A percentile compares a stretch with the other conserved stretches of the same genome.
These are phyloP conservation scores for Hippocampus kuda DNA, from an alignment of 2,797 vertebrate genomes.

Conservation along the genomic window DNA sequence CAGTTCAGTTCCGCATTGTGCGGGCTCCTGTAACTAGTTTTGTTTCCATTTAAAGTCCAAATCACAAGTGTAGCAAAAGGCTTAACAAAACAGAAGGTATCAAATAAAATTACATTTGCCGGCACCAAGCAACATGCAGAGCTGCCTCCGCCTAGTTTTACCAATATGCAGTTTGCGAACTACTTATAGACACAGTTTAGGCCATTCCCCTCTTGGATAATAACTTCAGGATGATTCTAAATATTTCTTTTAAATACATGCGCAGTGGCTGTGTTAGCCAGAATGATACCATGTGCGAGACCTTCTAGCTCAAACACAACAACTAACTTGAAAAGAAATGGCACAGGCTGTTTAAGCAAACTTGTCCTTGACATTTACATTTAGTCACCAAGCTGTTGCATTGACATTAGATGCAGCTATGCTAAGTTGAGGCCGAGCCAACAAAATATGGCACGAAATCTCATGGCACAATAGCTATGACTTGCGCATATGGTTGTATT, in stretches of 20 bases:
- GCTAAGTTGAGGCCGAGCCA: not conserved
- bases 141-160: too few species aligned
- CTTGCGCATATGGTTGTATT: conserved; percentile 6
- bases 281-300: too few species aligned
- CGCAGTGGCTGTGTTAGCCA: too few species aligned
- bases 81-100: too few species aligned
- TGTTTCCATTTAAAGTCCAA: not conserved
- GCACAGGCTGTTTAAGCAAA: conserved; percentile 26
- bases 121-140: too few species aligned
- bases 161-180: too few species aligned
- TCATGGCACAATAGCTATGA: conserved; percentile 8
- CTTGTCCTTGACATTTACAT: conserved; percentile 47
- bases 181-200: too few species aligned
- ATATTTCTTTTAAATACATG: too few species aligned
- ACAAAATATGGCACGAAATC: not conserved
- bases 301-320: not conserved
- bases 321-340: conserved; percentile 9
- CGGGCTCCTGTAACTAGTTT: not conserved
- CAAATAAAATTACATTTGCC: too few species aligned
- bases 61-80: not conserved
- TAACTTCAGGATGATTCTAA: too few species aligned
- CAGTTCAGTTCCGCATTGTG: too few species aligned
- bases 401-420: conserved; percentile 8
- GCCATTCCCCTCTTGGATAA: too few species aligned
- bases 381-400: conserved; percentile 20